Conservation (phyloP, 2,113 vertebrate genomes). For the Saccopteryx leptura region DNA sequence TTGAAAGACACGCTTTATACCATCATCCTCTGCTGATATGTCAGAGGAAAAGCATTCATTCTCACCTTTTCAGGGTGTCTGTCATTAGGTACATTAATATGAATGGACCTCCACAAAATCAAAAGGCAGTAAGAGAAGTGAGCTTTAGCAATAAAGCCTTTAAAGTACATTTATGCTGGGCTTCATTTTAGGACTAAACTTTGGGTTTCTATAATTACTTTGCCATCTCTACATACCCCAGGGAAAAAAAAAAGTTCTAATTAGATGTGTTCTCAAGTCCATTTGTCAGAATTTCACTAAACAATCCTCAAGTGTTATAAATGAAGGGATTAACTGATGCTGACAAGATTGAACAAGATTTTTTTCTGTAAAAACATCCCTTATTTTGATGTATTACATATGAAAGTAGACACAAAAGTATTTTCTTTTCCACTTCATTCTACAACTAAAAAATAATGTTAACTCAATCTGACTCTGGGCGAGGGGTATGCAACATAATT, state of each 20-base stretch:
- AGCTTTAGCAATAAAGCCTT: constrained; percentile 69
- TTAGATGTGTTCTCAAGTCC: constrained; percentile 70
- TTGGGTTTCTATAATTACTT: constrained; percentile 72
- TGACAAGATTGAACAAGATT: constrained; percentile 66
- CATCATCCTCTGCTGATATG: constrained; percentile 62
- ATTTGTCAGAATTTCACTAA: constrained; percentile 74
- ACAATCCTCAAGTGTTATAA: constrained; percentile 56
- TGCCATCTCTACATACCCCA: constrained; percentile 43
- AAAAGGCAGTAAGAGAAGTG: constrained; percentile 67
- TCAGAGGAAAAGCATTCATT: constrained; percentile 74
- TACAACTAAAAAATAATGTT: constrained; percentile 64
- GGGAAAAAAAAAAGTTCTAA: constrained; percentile 58
- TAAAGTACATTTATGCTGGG: constrained; percentile 69
- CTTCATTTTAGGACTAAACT: constrained; percentile 70
- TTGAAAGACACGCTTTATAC: constrained; percentile 76
- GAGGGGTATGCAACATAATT: too few relatives aligned
- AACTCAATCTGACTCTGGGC: too few relatives aligned
- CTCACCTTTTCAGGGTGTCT: constrained; percentile 78
- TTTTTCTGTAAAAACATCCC: constrained; percentile 76
- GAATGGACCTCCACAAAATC: constrained; percentile 76
- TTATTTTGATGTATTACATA: constrained; percentile 73
- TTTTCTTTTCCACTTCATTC: constrained; percentile 66
- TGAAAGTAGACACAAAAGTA: constrained; percentile 73
- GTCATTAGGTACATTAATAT: constrained; percentile 79
- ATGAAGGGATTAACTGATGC: constrained; percentile 60